Evolutionary conservation across 2,888 invertebrate species (phyloP).

Genomic region (Synergus umbraculus): DNA sequence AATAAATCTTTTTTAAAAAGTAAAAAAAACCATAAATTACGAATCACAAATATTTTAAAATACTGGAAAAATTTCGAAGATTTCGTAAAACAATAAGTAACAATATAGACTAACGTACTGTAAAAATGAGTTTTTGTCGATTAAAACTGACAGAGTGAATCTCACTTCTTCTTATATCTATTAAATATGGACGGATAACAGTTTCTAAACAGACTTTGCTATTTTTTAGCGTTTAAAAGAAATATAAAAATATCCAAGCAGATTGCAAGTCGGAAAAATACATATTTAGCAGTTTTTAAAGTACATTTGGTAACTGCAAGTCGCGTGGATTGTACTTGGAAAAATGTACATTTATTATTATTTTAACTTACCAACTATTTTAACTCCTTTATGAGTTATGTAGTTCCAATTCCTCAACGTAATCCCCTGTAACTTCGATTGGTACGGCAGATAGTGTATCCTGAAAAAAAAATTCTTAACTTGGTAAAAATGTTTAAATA

Average conservation of each 20-base stretch:
- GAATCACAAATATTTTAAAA: conserved; percentile 9
- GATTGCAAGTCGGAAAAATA: conserved; percentile 1
- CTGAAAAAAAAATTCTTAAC: conserved; percentile 59
- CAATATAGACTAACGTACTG: not conserved
- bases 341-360: not conserved
- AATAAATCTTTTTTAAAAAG: not conserved
- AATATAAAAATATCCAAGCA: conserved; percentile 26
- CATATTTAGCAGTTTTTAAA: conserved; percentile 16
- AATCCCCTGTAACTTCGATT: conserved; percentile 74
- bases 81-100: not conserved
- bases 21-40: conserved; percentile 43
- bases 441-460: conserved; percentile 75
- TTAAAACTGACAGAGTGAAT: not conserved
- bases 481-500: not conserved
- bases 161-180: conserved; percentile 28
- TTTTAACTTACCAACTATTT: not conserved
- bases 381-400: conserved; percentile 59
- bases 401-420: conserved; percentile 71
- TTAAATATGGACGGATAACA: conserved; percentile 39
- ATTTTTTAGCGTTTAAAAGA: conserved; percentile 2
- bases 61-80: not conserved
- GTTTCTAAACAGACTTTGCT: not conserved
- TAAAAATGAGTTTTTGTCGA: not conserved
- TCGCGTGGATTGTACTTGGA: not conserved
- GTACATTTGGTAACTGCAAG: conserved; percentile 31